phyloP scores from a whole-genome alignment of 2,113 vertebrate species.

The Oostethus manadensis region DNA sequence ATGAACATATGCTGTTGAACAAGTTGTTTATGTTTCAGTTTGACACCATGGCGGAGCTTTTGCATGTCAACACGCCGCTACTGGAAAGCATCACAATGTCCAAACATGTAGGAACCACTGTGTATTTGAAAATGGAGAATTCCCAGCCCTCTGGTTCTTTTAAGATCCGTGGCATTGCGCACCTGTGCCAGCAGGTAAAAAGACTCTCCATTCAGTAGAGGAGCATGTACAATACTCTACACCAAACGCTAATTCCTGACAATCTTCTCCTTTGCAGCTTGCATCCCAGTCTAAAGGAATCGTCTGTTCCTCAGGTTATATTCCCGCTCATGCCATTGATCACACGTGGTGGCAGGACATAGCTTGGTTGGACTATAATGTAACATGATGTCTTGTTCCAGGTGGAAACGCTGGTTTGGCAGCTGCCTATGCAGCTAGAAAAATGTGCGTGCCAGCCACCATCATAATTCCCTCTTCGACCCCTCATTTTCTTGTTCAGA shows the following conservation, averaged over 20 bases:
- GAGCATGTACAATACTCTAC: neutral
- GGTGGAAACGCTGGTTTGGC: slow-evolving; percentile 79
- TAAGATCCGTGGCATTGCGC: slow-evolving; percentile 91
- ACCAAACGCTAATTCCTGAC: neutral
- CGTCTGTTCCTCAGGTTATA: slow-evolving; percentile 73
- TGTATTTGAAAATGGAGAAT: slow-evolving; percentile 89
- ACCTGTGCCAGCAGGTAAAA: slow-evolving; percentile 83
- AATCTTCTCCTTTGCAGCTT: slow-evolving; percentile 45
- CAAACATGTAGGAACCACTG: slow-evolving; percentile 62
- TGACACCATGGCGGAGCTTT: slow-evolving; percentile 44
- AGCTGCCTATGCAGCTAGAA: slow-evolving; percentile 68
- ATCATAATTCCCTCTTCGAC: slow-evolving; percentile 69
- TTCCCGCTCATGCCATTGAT: neutral
- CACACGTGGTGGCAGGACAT: neutral
- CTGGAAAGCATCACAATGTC: slow-evolving; percentile 82
- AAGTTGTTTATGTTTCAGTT: neutral
- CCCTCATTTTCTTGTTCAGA: slow-evolving; percentile 63
- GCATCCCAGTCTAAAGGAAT: slow-evolving; percentile 64
- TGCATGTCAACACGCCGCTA: slow-evolving; percentile 77
- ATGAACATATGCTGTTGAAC: neutral
- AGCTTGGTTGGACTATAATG: neutral
- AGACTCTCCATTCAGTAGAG: neutral
- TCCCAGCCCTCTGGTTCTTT: slow-evolving; percentile 87
- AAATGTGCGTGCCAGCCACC: slow-evolving; percentile 69
- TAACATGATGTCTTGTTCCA: slow-evolving; percentile 16